These are phyloP conservation scores for Himalopsyche kuldschensis DNA, from an alignment of 2,888 invertebrate genomes.

Conservation along the genomic window DNA sequence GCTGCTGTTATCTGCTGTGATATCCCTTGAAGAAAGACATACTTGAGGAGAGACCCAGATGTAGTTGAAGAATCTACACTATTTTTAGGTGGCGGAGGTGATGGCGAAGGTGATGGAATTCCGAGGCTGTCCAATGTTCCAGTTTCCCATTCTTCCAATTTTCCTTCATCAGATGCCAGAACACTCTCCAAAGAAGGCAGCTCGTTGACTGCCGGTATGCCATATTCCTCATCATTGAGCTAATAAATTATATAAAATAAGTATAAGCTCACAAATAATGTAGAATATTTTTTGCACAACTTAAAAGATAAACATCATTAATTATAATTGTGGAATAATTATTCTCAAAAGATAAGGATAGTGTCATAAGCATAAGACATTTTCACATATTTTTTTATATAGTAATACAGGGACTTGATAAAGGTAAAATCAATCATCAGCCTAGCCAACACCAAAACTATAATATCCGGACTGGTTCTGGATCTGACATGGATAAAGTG, in stretches of 20 bases:
- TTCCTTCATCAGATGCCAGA: constrained; percentile 67
- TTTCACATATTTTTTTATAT: too few relatives aligned
- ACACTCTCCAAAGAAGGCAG: constrained; percentile 81
- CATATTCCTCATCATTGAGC: constrained; percentile 81
- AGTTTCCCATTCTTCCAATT: constrained; percentile 21
- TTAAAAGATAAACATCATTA: too few relatives aligned
- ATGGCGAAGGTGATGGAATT: constrained; percentile 46
- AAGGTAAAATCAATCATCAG: too few relatives aligned
- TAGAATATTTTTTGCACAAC: too few relatives aligned
- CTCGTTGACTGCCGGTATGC: constrained; percentile 74
- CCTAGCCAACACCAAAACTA: too few relatives aligned
- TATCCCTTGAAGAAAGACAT: constrained; percentile 82
- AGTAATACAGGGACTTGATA: too few relatives aligned
- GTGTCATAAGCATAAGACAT: too few relatives aligned
- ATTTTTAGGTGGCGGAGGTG: constrained; percentile 49
- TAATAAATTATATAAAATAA: constrained; percentile 46
- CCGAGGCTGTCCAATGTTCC: constrained; percentile 33
- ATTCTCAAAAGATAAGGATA: too few relatives aligned
- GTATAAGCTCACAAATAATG: too few relatives aligned
- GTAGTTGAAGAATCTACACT: constrained; percentile 48
- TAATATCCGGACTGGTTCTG: too few relatives aligned
- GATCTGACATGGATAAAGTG: too few relatives aligned
- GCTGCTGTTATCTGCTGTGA: constrained; percentile 88
- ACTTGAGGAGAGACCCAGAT: constrained; percentile 70
- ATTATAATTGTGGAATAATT: too few relatives aligned